phyloP scores from a whole-genome alignment of 2,797 vertebrate species.

The Etheostoma nigrum region DNA sequence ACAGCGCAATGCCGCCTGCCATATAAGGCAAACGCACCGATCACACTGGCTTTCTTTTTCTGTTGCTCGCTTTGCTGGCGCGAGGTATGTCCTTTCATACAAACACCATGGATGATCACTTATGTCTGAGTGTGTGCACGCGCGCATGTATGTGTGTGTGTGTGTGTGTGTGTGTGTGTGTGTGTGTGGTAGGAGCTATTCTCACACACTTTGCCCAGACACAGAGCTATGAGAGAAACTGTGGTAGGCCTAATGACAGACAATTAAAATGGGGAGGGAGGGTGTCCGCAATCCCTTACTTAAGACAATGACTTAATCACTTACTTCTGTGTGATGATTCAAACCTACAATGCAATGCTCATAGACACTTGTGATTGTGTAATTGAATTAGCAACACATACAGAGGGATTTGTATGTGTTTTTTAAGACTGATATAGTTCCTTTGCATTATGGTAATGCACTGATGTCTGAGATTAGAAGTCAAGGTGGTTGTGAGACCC shows the following conservation, averaged over 20 bases:
- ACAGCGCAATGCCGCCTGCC: slow-evolving; percentile 72
- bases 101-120: slow-evolving; percentile 72
- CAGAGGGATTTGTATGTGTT: too few relatives aligned
- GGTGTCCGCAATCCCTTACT: slow-evolving; percentile 59
- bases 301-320: slow-evolving; percentile 65
- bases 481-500: slow-evolving; percentile 46
- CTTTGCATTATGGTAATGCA: neutral
- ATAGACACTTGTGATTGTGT: slow-evolving; percentile 7
- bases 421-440: neutral
- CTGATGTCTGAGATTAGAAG: slow-evolving; percentile 43
- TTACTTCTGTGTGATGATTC: slow-evolving; percentile 55
- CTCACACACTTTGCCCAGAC: slow-evolving; percentile 60
- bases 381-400: neutral
- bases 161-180: slow-evolving; percentile 27
- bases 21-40: slow-evolving; percentile 63
- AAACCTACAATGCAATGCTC: slow-evolving; percentile 32
- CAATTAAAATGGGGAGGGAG: slow-evolving; percentile 46
- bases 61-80: slow-evolving; percentile 38
- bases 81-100: slow-evolving; percentile 41
- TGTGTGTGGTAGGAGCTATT: slow-evolving; percentile 37
- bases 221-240: slow-evolving; percentile 65
- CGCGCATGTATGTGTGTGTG: slow-evolving; percentile 1
- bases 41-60: slow-evolving; percentile 21
- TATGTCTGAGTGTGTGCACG: slow-evolving; percentile 18
- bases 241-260: slow-evolving; percentile 68